Conservation (phyloP, 2,113 vertebrate genomes). For the Cyprinodon tularosa region DNA sequence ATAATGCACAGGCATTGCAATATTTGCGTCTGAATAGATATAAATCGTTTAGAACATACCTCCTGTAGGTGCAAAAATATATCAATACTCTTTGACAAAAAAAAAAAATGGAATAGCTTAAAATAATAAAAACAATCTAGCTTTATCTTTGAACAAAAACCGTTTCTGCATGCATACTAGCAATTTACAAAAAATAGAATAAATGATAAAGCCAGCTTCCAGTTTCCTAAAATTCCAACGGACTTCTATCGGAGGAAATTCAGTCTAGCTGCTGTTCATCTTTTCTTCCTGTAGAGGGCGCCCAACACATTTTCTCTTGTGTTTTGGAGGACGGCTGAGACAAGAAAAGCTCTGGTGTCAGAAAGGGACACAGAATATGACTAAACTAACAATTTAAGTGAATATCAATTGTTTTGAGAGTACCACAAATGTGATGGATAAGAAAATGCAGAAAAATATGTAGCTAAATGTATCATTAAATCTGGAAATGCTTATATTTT, state of each 20-base stretch:
- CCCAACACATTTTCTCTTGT: neutral
- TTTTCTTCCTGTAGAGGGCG: conserved; percentile 51
- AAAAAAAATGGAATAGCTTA: neutral
- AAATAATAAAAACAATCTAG: neutral
- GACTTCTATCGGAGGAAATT: conserved; percentile 25
- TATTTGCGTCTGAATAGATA: neutral
- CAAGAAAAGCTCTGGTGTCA: too few species aligned
- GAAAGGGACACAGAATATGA: too few species aligned
- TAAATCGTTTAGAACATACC: neutral
- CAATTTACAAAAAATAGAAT: neutral
- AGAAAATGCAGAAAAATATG: neutral
- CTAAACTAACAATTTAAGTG: neutral
- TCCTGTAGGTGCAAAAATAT: neutral
- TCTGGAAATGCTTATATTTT: neutral
- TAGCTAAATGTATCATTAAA: neutral
- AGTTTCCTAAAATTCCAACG: conserved; percentile 39
- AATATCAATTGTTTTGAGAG: neutral
- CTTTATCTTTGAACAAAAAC: neutral
- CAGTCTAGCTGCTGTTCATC: conserved; percentile 33
- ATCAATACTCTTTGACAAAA: neutral
- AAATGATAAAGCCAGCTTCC: conserved; percentile 11
- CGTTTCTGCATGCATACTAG: neutral
- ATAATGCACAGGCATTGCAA: conserved; percentile 12
- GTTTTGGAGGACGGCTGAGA: neutral
- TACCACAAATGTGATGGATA: neutral